Evolutionary conservation across 2,888 invertebrate species (phyloP), one percentile per base, ranked within the genome.

Genomic region (Orthonychiurus folsomi): DNA sequence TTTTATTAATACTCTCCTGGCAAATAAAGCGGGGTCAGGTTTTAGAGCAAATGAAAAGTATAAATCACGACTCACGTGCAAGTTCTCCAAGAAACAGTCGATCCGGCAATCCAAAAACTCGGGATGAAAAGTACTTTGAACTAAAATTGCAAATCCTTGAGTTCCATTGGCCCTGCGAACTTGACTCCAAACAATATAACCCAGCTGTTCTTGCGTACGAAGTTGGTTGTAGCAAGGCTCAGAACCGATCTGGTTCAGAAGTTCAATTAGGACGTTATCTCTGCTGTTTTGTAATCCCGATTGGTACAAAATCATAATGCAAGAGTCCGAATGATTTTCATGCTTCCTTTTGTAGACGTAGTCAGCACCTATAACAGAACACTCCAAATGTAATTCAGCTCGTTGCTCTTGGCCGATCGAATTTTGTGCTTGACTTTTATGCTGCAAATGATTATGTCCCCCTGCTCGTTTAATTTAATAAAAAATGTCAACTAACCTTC

Each of bases 111-210:
- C 59, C n/a, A 59, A 21, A 25, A 37, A 59, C 2, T 28, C 20
- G 2, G 59, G 50, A 5, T 59, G 37, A 20, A 37, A 59, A n/a
- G 48, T 37, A 25, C 59, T 59, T 20, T 59, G 59, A 0, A 92
- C 86, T 59, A 90, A 84, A 1, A 91, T 80, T 26, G 87, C 78
- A 18, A 91, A 59, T 0, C 94, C 94, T 76, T 93, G 91, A 1
- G 86, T 86, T 9, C 94, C 92, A 77, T 88, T 88, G 0, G 88
- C 84, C 63, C 89, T 82, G 2, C 93, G 82, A 12, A 91, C 81
- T 0, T 90, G 91, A 75, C 91, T 90, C 78, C 89, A 89, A 57
- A 97, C 95, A 73, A 96, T 93, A 77, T 97, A 97, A 20, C 96
- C 96, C 5, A 93, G 80, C 80, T 93, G 92, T 76, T 92, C 91